These are phyloP conservation scores for Telmatherina bonti DNA, from an alignment of 2,797 vertebrate species.

Conservation along the genomic window DNA sequence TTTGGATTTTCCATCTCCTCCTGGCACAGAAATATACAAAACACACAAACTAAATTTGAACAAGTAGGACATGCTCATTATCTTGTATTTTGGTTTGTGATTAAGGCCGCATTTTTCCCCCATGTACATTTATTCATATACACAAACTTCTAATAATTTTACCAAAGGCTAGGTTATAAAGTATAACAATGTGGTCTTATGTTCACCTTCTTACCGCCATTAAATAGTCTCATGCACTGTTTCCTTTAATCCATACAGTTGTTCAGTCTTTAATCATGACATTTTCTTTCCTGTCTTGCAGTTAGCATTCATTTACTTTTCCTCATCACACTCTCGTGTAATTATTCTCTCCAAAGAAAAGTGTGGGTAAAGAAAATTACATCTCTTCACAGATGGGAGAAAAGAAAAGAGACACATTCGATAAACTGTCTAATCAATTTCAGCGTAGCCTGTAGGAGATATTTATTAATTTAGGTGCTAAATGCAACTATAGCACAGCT, in stretches of 20 bases:
- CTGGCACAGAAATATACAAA: background rate
- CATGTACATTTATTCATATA: conserved; percentile 12
- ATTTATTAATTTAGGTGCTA: conserved; percentile 68
- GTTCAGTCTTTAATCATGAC: conserved; percentile 29
- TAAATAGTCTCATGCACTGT: conserved; percentile 15
- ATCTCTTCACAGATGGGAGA: conserved; percentile 65
- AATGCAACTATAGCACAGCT: conserved; percentile 68
- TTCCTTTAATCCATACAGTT: too few species aligned
- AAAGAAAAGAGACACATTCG: conserved; percentile 52
- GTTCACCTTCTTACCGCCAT: conserved; percentile 1
- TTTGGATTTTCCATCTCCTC: background rate
- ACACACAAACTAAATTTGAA: background rate
- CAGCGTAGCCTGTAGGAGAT: conserved; percentile 48
- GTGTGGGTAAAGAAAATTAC: conserved; percentile 53
- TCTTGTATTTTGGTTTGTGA: conserved; percentile 9
- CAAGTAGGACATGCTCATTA: conserved; percentile 6
- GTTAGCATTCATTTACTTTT: conserved; percentile 52
- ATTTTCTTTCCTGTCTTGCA: conserved; percentile 34
- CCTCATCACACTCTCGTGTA: conserved; percentile 52
- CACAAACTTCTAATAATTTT: conserved; percentile 12
- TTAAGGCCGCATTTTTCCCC: background rate
- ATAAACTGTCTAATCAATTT: conserved; percentile 73
- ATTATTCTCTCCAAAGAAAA: conserved; percentile 61
- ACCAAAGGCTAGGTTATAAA: conserved; percentile 32
- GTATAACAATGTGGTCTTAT: conserved; percentile 8